Evolutionary conservation across 1,140 invertebrate species (phyloP).

Genomic region (Camponotus pennsylvanicus): DNA sequence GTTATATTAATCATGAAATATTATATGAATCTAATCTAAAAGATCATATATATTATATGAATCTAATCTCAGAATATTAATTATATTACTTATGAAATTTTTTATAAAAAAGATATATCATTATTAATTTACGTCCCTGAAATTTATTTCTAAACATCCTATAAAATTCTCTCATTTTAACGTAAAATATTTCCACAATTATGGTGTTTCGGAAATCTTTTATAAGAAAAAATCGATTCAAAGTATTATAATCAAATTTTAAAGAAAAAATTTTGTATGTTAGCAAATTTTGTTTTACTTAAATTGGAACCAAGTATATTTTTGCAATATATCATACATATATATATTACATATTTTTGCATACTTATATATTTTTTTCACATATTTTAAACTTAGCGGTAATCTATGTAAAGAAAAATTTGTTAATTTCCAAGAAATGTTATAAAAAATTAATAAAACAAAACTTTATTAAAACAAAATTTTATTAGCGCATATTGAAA

Average conservation of each 20-base stretch:
- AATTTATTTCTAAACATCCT: not conserved
- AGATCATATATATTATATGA: too few relatives aligned
- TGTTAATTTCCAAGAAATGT: not conserved
- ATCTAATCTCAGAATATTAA: not conserved
- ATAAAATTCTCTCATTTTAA: not conserved
- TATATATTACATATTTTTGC: not conserved
- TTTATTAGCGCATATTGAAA: not conserved
- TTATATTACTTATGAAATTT: not conserved
- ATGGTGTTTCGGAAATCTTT: not conserved
- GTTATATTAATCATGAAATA: not conserved
- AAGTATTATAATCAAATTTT: not conserved
- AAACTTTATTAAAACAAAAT: not conserved
- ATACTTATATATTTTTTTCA: not conserved
- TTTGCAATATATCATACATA: not conserved
- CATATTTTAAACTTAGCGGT: not conserved
- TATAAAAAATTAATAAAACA: not conserved
- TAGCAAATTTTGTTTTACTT: not conserved
- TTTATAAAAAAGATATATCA: too few relatives aligned
- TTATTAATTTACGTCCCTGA: not conserved
- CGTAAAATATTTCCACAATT: not conserved
- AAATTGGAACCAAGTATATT: not conserved
- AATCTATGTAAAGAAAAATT: not conserved
- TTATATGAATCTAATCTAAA: not conserved
- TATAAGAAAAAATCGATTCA: not conserved
- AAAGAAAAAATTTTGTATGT: not conserved